Base-by-base conservation (phyloP, 1,140 invertebrate genomes). In the Saxidomus purpurata region DNA sequence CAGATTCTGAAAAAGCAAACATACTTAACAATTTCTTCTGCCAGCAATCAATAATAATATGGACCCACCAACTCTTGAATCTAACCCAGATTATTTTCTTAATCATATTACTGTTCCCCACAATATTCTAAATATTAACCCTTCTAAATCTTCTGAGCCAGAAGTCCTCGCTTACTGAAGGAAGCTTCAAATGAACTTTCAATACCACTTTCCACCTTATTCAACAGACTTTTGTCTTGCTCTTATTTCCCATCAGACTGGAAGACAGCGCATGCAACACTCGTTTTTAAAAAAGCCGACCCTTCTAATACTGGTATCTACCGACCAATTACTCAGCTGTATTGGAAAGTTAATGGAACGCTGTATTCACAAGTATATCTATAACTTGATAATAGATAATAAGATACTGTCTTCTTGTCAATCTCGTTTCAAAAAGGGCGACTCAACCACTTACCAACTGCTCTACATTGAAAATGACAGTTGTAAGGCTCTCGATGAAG, bases 241-340 rank as follows among this genome's bases (percentile, higher is more conserved):
- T 25, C n/a, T 13, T 36, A 47, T 49, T 88, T 71, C 47, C 86
- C n/a, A 4, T 0, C n/a, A n/a, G 36, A 13, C 4, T 88, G 76
- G 77, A 88, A 88, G 43, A 28, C 19, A 38, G 69, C 86, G 31
- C 76, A 88, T 19, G 86, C 81, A 28, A 61, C 71, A 4, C 74
- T 36, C 3, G 34, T 77, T 25, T 77, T 19, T 13, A 77, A 77
- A 77, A 77, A 77, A 43, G 13, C 22, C 13, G 38, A 47, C 34
- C 74, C 74, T n/a, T 77, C 74, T 13, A 25, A 77, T 43, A 8
- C 74, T 43, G 8, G 13, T 8, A 77, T 43, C 74, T 77, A 43
- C 25, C 6, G 74, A 19, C 74, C 74, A 43, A 77, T 77, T 2
- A 43, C 74, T 43, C 25, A 77, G 74, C 40, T 77, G 74, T 43